Evolutionary conservation across 2,113 vertebrate genomes (phyloP), one percentile per base, ranked within the genome.

Genomic region (Oryzias curvinotus): DNA sequence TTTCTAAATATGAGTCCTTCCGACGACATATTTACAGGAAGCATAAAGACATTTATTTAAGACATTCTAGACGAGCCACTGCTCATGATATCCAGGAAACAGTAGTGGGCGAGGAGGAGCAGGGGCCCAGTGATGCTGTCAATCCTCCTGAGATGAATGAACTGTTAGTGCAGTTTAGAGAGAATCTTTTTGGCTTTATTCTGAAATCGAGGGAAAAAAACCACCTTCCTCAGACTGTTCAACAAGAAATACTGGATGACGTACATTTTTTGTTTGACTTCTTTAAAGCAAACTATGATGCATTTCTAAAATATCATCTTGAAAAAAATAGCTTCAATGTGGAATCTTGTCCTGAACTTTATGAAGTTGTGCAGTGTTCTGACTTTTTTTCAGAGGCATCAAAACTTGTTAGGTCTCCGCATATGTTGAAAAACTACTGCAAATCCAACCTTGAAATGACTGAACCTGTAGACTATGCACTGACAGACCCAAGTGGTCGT

Each of bases 281-380:
- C n/a, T 50, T 50, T 10, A 50, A 48, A 48, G 46, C 17, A 48
- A 48, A 48, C 48, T 52, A 53, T n/a, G 52, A 53, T 7, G 3
- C 52, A 8, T 53, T 53, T 17, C 26, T 52, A 7, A 2, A 1
- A 16, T 53, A 53, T n/a, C 52, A 53, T 30, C 12, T 53, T 4
- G 25, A 53, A 3, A 53, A 53, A 8, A 53, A 12, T 30, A 23
- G 52, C 30, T 53, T 53, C 7, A 1, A n/a, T 7, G 2, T 53
- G 2, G 16, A 5, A 15, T 14, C 25, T 5, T 26, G 13, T 26
- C 14, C 21, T 15, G 50, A 52, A 26, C 50, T 52, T 25, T 4
- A 52, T 16, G 17, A 48, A 8, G 46, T 52, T 26, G 7, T 52
- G 6, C 7, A 4, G 1, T 6, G 21, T 26, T 52, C 50, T 5